phyloP scores from a whole-genome alignment of 2,888 invertebrate species.

The Tachina grossa region DNA sequence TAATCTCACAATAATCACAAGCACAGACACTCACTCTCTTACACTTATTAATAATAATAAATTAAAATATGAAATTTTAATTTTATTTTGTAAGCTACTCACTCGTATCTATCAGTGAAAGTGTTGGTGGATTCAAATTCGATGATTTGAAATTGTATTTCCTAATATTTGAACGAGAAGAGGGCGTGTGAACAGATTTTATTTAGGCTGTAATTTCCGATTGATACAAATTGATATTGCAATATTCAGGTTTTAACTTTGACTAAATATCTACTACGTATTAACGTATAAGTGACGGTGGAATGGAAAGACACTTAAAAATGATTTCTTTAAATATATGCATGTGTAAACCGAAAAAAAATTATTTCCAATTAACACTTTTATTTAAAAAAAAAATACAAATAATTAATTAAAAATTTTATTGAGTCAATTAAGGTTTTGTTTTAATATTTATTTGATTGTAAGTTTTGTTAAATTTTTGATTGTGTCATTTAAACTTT shows the following conservation, averaged over 20 bases:
- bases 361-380: no score
- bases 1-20: constrained; percentile 17
- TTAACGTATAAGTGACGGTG: neutral
- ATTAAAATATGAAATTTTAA: neutral
- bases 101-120: constrained; percentile 28
- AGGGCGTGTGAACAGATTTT: constrained; percentile 1
- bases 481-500: no score
- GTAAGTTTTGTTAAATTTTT: no score
- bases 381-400: no score
- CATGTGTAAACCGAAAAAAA: no score
- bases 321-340: no score
- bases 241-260: constrained; percentile 29
- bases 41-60: constrained; percentile 1
- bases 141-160: constrained; percentile 21
- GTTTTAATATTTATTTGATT: no score
- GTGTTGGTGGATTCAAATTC: constrained; percentile 20
- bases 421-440: no score
- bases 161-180: neutral
- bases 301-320: no score
- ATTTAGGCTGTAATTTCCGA: constrained; percentile 27
- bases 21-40: neutral
- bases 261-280: neutral
- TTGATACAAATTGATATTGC: constrained; percentile 54
- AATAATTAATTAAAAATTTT: no score
- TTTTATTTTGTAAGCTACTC: neutral